Base-by-base conservation (phyloP, 2,888 invertebrate species). In the Stenichneumon culpator region DNA sequence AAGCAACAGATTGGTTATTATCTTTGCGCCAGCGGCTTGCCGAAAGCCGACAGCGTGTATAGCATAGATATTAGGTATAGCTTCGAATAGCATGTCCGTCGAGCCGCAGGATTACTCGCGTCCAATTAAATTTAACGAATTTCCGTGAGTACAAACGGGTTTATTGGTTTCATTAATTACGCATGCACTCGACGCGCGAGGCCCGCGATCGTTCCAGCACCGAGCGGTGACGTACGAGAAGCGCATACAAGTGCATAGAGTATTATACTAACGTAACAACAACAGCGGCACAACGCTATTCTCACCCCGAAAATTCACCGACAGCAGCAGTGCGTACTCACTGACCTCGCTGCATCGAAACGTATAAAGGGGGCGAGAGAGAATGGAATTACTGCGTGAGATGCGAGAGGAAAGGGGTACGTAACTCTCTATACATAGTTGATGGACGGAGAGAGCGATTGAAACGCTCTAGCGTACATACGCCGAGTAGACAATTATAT, bases 81-180 rank as follows among this genome's bases (percentile, higher is more conserved):
- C 0, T 28, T 39, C 67, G 65, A 65, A 75, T 52, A 75, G 22
- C 65, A 39, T 28, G 28, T 79, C 68, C 79, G 79, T 60, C 82
- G 82, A 83, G 67, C 85, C 86, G 86, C 69, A 84, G 89, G 92
- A 93, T 93, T 92, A 92, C 91, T 92, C 89, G 89, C 92, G 91
- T 93, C 93, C 93, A 93, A 93, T 93, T 93, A 93, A 93, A 93
- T 93, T 93, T 93, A 93, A 93, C 92, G 93, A 92, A 93, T 93
- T 91, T 90, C 86, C 86, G 88, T 86, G 88, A 84, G 88, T 86
- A 87, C 90, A 89, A 87, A 86, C 88, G 91, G 91, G 90, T 90
- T 92, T 92, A 93, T 93, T 93, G 92, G 93, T 93, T 93, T 92
- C 92, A 92, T 93, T 92, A 92, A 93, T 93, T 92, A 92, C 91